These are phyloP conservation scores for Drosophila cracens DNA, from an alignment of 2,888 invertebrate genomes.

Conservation along the genomic window DNA sequence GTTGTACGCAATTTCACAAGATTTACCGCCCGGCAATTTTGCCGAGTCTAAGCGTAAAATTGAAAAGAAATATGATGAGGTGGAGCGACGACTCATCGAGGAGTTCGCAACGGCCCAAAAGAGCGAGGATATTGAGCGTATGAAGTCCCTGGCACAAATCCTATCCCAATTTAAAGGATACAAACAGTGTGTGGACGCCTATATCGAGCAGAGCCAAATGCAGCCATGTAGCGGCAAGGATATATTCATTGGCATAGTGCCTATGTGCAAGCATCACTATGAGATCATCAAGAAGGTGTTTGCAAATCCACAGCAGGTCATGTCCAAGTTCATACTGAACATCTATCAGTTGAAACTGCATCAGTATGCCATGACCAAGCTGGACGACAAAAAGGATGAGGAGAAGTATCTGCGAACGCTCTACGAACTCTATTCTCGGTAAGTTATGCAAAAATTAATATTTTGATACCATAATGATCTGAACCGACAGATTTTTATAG, in stretches of 20 bases:
- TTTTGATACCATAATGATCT: background rate
- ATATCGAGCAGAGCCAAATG: constrained; percentile 98
- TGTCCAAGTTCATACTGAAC: constrained; percentile 98
- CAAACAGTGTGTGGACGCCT: constrained; percentile 97
- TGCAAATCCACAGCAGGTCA: constrained; percentile 97
- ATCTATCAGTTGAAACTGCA: constrained; percentile 96
- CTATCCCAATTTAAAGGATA: constrained; percentile 98
- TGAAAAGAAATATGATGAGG: constrained; percentile 94
- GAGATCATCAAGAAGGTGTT: constrained; percentile 95
- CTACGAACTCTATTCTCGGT: constrained; percentile 96
- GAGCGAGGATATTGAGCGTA: constrained; percentile 92
- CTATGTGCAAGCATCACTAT: constrained; percentile 94
- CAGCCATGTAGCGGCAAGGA: constrained; percentile 94
- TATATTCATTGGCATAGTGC: constrained; percentile 95
- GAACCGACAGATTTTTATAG: background rate
- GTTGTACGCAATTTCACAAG: constrained; percentile 97
- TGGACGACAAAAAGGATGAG: constrained; percentile 93
- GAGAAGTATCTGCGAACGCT: constrained; percentile 95
- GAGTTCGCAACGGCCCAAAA: constrained; percentile 97
- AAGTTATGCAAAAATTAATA: background rate
- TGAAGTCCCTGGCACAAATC: constrained; percentile 97
- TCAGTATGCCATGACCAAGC: constrained; percentile 92
- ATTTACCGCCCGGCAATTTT: constrained; percentile 94
- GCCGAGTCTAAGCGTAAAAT: constrained; percentile 94
- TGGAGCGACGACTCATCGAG: constrained; percentile 95